Evolutionary conservation across 2,113 vertebrate genomes (phyloP), one percentile per base, ranked within the genome.

Genomic region (Campylomormyrus numenius): DNA sequence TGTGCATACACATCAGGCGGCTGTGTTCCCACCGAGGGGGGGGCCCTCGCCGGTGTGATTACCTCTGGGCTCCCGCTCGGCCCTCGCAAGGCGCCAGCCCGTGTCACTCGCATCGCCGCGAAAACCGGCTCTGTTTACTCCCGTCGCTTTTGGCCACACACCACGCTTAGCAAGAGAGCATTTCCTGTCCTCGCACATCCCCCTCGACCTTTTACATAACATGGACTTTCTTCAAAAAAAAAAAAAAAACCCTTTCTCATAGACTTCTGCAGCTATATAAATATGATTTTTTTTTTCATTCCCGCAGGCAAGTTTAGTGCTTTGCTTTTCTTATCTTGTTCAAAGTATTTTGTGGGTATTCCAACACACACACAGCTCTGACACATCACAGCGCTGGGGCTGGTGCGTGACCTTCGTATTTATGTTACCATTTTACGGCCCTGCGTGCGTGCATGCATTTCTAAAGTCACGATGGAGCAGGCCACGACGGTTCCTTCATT

Each of bases 181-280:
- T 95, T 96, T 96, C 95, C 95, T 95, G 93, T 92, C 90, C 93
- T 94, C 93, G 95, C 94, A 94, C 94, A 93, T 94, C 92, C 92
- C 89, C 70, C 91, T 91, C 77, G 88, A 87, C 92, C 91, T 90
- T 94, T 93, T 93, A 92, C 94, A 91, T 92, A 94, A 94, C 94
- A 93, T 87, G 91, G 92, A 88, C 93, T 91, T 93, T 92, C 94
- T 39, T 45, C 17, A 45, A 83, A 83, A 42, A 91, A 92, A 92
- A 92, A 92, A 91, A 93, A 58, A 89, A 88, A 80, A 42, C n/a
- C n/a, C 85, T 90, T 90, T 90, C 85, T 90, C 88, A 53, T 52
- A 88, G 77, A 70, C 17, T 87, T 91, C 88, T 88, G 85, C n/a
- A 87, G 89, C 83, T 91, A 90, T 35, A 49, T 48, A 56, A 89